Evolutionary conservation across 2,888 invertebrate species (phyloP), one percentile per base, ranked within the genome.

Genomic region (Malacosoma neustria): DNA sequence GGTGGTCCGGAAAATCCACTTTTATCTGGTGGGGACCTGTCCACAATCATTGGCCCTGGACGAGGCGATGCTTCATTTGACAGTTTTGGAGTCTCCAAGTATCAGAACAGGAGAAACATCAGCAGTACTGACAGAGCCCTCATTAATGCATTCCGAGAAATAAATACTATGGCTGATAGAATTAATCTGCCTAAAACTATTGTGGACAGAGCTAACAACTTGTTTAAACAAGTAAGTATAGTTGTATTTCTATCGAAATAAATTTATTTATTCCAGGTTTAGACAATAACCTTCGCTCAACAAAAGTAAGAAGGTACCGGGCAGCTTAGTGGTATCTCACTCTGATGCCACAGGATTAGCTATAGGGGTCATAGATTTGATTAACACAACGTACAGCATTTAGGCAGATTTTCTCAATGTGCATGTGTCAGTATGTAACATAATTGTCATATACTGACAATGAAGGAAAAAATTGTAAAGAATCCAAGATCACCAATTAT

Each of bases 1-100:
- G 99, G 99, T 87, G 98, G 98, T 0, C 97, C 99, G 0, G 99
- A 99, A 87, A 99, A 99, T 85, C 96, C 97, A 0, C 85, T 99
- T 2, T 87, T 99, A 0, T 95, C 95, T 57, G 98, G 99, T 0
- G 95, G 97, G 32, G 99, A 99, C 73, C 87, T 99, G 14, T 97
- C 98, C 0, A 99, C 99, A 5, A 95, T 97, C 79, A 99, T 99
- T 53, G 97, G 90, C 0, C 89, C 90, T 0, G 90, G 89, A 0
- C 79, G 89, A 33, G 89, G 90, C 1, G 94, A 95, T 54, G 96
- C 96, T 1, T 95, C 95, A 0, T 96, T 95, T 61, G 96, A 96
- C 79, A 90, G 93, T 36, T 94, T 94, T 56, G 97, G 97, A 13
- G 89, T 90, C 33, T 91, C 89, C 37, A 93, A 93, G 58, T 92